Percentiles rank a stretch among this genome's conserved stretches.
These are phyloP conservation scores for Mizuhopecten yessoensis DNA, from an alignment of 1,140 invertebrate genomes.

Conservation along the genomic window DNA sequence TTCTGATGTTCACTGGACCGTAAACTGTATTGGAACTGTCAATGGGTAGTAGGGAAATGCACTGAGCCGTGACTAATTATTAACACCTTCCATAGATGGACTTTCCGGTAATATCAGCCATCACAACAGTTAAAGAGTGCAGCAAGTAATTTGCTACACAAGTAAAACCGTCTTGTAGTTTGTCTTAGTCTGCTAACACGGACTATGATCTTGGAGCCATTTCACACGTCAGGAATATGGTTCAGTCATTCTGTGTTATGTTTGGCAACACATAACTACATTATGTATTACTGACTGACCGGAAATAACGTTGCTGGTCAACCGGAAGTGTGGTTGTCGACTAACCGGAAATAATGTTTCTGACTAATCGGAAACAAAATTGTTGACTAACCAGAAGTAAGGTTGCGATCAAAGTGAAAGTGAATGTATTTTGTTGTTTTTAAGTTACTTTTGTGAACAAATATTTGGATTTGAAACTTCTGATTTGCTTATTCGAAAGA, in stretches of 20 bases:
- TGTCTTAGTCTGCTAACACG: neutral
- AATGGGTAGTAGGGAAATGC: neutral
- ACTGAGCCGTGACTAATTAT: neutral
- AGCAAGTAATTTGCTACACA: no score
- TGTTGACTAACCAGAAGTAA: no score
- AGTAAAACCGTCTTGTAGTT: neutral
- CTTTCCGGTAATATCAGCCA: neutral
- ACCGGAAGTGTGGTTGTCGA: neutral
- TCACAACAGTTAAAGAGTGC: neutral
- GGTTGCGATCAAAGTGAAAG: no score
- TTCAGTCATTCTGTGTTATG: neutral
- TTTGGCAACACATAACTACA: neutral
- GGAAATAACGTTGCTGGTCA: neutral
- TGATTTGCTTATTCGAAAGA: no score
- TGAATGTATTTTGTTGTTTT: no score
- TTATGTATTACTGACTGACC: neutral
- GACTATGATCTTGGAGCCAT: no score
- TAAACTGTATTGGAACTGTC: neutral
- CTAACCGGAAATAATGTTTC: neutral
- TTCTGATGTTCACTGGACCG: constrained; percentile 1
- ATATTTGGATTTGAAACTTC: no score
- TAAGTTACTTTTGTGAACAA: no score
- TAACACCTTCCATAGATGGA: neutral
- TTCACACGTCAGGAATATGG: neutral
- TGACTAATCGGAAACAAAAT: no score